Percentiles rank a stretch among this genome's conserved stretches.
Conservation (phyloP, 2,888 invertebrate species). For the Laspeyria flexula region DNA sequence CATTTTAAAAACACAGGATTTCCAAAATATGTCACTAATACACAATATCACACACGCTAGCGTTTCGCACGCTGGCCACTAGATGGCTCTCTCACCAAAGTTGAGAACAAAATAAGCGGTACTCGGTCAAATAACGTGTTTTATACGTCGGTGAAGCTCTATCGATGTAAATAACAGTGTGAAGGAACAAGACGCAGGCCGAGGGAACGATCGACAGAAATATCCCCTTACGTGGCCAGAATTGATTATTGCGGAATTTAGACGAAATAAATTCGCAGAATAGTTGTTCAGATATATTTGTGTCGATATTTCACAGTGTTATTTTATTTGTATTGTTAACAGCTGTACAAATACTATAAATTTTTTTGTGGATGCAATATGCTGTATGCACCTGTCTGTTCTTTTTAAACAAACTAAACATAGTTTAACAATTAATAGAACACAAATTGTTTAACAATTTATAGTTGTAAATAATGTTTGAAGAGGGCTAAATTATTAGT, state of each 20-base stretch:
- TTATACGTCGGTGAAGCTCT: slow-evolving; percentile 78
- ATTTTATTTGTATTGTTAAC: slow-evolving; percentile 10
- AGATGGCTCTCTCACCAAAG: slow-evolving; percentile 84
- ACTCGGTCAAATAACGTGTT: slow-evolving; percentile 82
- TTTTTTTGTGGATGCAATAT: neutral
- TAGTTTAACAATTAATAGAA: too few species aligned
- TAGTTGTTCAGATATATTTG: slow-evolving; percentile 16
- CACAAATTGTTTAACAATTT: too few species aligned
- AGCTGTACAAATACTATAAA: neutral
- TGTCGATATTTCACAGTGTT: slow-evolving; percentile 3
- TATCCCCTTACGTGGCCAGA: slow-evolving; percentile 72
- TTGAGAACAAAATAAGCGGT: slow-evolving; percentile 81
- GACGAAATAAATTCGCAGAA: slow-evolving; percentile 38
- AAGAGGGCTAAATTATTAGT: too few species aligned
- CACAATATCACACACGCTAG: slow-evolving; percentile 63
- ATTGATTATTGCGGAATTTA: slow-evolving; percentile 58
- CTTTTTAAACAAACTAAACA: slow-evolving; percentile 10
- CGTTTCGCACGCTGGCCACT: slow-evolving; percentile 70
- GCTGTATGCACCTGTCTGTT: slow-evolving; percentile 10
- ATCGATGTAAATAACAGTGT: slow-evolving; percentile 74
- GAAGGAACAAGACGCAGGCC: slow-evolving; percentile 80
- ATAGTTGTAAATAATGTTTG: too few species aligned
- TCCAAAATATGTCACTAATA: slow-evolving; percentile 61
- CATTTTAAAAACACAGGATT: slow-evolving; percentile 78
- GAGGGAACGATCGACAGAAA: slow-evolving; percentile 74